A percentile compares a stretch with the other conserved stretches of the same genome.
phyloP scores from a whole-genome alignment of 2,888 invertebrate genomes.

The Anagyrus pseudococci region DNA sequence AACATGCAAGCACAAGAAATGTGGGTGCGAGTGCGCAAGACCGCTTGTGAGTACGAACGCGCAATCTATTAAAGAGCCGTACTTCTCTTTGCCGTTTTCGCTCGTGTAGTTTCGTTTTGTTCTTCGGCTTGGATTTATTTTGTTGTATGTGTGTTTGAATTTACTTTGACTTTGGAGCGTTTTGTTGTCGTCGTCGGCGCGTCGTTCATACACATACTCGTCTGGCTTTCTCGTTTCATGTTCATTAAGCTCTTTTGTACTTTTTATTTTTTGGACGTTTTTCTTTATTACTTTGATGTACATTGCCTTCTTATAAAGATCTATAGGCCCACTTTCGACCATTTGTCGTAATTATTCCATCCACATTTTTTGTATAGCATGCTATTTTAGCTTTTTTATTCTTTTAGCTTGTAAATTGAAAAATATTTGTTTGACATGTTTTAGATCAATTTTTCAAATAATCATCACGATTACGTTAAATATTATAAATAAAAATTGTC shows the following conservation, averaged over 20 bases:
- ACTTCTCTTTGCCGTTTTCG: not conserved
- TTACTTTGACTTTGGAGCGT: not conserved
- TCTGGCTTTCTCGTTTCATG: not conserved
- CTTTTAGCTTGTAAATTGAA: no score
- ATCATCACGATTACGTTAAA: no score
- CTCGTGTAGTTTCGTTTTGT: slow-evolving; percentile 9
- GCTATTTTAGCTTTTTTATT: no score
- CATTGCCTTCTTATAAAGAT: no score
- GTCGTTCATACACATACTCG: not conserved
- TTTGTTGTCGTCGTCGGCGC: not conserved
- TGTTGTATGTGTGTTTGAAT: not conserved
- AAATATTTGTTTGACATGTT: no score
- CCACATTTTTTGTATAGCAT: no score
- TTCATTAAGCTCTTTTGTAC: no score
- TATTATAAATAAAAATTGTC: no score
- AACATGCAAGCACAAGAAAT: not conserved
- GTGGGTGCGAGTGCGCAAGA: not conserved
- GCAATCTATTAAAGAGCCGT: slow-evolving; percentile 17
- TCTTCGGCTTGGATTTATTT: slow-evolving; percentile 5
- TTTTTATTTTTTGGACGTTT: not conserved
- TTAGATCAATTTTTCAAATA: no score
- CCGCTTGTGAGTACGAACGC: slow-evolving; percentile 4
- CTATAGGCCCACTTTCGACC: no score
- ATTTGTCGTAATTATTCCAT: no score
- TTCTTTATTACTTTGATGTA: not conserved